phyloP scores from a whole-genome alignment of 2,888 invertebrate genomes.

The Conomelus anceps region DNA sequence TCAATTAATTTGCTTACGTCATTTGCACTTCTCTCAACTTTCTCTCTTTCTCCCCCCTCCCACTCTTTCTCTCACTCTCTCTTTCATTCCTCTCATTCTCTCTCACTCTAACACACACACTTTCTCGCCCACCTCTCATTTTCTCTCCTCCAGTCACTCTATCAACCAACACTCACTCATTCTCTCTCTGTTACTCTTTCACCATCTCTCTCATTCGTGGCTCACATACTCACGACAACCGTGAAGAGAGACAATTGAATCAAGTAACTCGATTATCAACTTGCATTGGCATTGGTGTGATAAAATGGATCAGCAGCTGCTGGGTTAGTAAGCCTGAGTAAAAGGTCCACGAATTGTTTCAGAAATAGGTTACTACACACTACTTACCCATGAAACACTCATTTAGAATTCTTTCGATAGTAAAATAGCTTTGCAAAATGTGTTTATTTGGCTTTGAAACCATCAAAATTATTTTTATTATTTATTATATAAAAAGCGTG shows the following conservation, averaged over 20 bases:
- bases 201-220: not conserved
- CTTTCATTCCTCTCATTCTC: not conserved
- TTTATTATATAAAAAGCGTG: too few species aligned
- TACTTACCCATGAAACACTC: too few species aligned
- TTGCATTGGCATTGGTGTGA: not conserved
- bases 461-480: too few species aligned
- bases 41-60: not conserved
- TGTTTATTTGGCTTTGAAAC: too few species aligned
- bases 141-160: too few species aligned
- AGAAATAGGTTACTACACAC: too few species aligned
- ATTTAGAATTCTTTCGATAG: too few species aligned
- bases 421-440: too few species aligned
- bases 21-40: not conserved
- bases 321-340: not conserved
- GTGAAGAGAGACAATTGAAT: not conserved
- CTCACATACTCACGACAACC: not conserved
- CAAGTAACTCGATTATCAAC: not conserved
- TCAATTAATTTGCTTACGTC: not conserved
- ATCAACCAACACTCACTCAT: not conserved
- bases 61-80: too few species aligned
- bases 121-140: not conserved
- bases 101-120: not conserved
- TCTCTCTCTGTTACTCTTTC: not conserved
- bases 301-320: not conserved
- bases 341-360: not conserved